Evolutionary conservation across 2,113 vertebrate species (phyloP), one percentile per base, ranked within the genome.

Genomic region (Nerophis ophidion): DNA sequence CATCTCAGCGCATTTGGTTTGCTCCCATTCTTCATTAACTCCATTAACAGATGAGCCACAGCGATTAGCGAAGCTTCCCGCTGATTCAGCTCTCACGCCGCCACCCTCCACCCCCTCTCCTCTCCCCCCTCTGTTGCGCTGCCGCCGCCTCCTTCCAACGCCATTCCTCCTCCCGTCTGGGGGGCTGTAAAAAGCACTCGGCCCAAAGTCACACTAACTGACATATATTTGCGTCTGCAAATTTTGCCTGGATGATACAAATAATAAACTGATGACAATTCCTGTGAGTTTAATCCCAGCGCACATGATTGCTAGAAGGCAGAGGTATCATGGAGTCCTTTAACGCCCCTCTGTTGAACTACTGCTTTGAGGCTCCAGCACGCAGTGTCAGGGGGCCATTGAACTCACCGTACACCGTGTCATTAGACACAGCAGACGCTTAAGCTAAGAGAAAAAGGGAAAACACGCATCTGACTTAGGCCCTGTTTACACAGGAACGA

Each of bases 1-100:
- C 83, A 81, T 91, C 90, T 91, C 90, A 91, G 89, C 89, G 86
- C 86, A 85, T 91, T 91, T 87, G 82, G 72, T 85, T 87, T 83
- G 84, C 82, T 90, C 87, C 88, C 88, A 89, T 89, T 90, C 89
- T 89, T 91, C 89, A 91, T 91, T 91, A 91, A 91, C 87, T 91
- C 89, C 90, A 91, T 91, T 91, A 91, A 91, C 90, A 91, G 89
- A 91, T 89, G 89, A 91, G 88, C 89, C 68, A 83, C 82, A 72
- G 89, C 89, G 90, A 91, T 91, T 91, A 91, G 88, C 76, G 60
- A 74, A 74, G 83, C 82, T 88, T 90, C 88, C 87, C 86, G 90
- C 90, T 91, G 89, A 91, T 89, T 91, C 89, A 89, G 88, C 90
- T 80, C 85, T 83, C 82, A 79, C 85, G 67, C 71, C 40, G 65